Evolutionary conservation across 2,113 vertebrate genomes (phyloP), one percentile per base, ranked within the genome.

Genomic region (Strigops habroptila): DNA sequence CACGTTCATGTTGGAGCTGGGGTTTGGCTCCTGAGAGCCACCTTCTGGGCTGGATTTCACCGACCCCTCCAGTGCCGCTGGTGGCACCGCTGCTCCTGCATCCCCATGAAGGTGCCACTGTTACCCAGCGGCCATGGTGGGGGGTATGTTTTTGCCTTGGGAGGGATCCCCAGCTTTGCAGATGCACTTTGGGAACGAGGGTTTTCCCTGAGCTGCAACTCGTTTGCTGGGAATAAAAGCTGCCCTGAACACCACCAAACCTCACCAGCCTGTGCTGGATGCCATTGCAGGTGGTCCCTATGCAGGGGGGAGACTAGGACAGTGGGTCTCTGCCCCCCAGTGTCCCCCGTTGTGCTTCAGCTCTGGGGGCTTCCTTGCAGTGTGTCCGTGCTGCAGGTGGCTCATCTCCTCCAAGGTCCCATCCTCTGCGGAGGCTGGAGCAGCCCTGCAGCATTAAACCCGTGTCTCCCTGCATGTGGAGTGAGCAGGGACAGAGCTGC

Each of bases 281-380:
- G 88, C 31, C 3, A 1, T 59, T 0, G 2, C 52, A 60, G 37
- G 30, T 0, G 0, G 14, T 73, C 16, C 6, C 49, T 35, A 18
- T 39, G 49, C 18, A 23, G 33, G 1, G 1, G 37, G 14, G 15
- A 27, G 39, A 4, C 24, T 30, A 5, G 63, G 27, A 8, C 0
- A 5, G 15, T n/a, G 44, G 18, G 14, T 53, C 28, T 44, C 22
- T 81, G 43, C 5, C 6, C 13, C 2, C 0, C 5, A 2, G 7
- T 7, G 31, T 52, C 6, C 16, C 4, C 39, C 13, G 3, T 22
- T 4, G 2, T 52, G 12, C 62, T 90, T 68, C 27, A 43, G 19
- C 28, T 52, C 1, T 0, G 9, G 46, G 51, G 11, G 11, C 37
- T 44, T 18, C 44, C 48, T 49, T n/a, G 35, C 37, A 10, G 6